Evolutionary conservation across 2,797 vertebrate species (phyloP).

Genomic region (Sebastes matsubarae): DNA sequence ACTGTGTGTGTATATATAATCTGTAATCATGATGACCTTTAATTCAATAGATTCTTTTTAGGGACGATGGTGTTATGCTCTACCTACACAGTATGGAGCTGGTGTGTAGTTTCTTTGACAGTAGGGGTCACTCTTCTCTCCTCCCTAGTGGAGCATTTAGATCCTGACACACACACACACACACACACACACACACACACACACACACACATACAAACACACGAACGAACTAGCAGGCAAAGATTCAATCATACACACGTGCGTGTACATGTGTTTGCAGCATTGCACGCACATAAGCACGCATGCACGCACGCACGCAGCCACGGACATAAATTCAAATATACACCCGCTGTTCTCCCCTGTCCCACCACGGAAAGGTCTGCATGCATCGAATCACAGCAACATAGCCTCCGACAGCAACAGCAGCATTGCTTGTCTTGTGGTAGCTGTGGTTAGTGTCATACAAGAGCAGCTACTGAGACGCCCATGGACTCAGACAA

Average conservation of each 20-base stretch:
- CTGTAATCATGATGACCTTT: background rate
- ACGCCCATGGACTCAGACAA: constrained; percentile 57
- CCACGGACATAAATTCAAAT: constrained; percentile 27
- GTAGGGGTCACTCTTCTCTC: constrained; percentile 85
- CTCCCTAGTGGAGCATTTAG: constrained; percentile 44
- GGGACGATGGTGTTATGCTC: background rate
- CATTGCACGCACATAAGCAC: constrained; percentile 6
- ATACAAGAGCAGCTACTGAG: constrained; percentile 71
- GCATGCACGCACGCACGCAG: constrained; percentile 3
- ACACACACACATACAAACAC: constrained; percentile 20
- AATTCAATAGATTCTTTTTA: constrained; percentile 3
- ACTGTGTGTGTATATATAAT: background rate
- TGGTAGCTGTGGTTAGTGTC: constrained; percentile 76
- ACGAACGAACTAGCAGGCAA: background rate
- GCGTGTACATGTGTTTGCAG: constrained; percentile 29
- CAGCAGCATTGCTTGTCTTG: constrained; percentile 64
- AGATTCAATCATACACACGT: constrained; percentile 28
- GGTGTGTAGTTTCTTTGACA: constrained; percentile 66
- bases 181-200: constrained; percentile 16
- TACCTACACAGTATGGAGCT: background rate
- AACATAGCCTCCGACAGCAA: constrained; percentile 50
- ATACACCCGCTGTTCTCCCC: constrained; percentile 3
- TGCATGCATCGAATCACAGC: constrained; percentile 42
- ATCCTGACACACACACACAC: constrained; percentile 16
- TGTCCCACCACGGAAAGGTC: constrained; percentile 27